Conservation (phyloP, 2,113 vertebrate genomes). For the Tenrec ecaudatus region DNA sequence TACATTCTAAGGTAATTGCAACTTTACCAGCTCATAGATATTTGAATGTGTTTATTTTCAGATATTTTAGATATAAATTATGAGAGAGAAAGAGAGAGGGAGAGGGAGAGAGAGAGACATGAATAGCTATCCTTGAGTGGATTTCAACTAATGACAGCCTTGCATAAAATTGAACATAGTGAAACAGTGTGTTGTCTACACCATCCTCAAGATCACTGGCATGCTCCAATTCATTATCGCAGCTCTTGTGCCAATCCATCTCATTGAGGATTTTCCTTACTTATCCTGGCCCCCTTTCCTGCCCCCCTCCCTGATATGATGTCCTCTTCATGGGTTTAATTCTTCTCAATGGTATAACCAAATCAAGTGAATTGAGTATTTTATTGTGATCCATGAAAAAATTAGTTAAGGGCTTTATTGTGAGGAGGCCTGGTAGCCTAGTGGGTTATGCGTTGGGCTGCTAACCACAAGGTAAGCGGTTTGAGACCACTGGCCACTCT, state of each 20-base stretch:
- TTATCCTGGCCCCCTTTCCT: neutral
- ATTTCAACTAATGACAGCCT: neutral
- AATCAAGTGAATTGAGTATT: neutral
- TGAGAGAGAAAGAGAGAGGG: neutral
- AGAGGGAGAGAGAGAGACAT: too few relatives aligned
- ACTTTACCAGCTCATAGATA: neutral
- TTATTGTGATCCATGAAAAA: neutral
- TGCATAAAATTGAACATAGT: neutral
- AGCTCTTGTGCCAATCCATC: neutral
- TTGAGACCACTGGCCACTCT: too few relatives aligned
- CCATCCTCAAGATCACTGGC: neutral
- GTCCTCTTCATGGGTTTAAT: neutral
- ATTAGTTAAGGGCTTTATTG: too few relatives aligned
- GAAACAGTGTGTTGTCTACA: neutral
- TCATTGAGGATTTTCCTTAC: neutral
- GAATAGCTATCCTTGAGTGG: neutral
- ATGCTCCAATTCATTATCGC: neutral
- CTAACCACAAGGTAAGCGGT: too few relatives aligned
- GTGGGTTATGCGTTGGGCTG: too few relatives aligned
- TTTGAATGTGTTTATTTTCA: neutral
- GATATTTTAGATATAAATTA: constrained; percentile 13
- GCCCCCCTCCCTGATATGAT: neutral
- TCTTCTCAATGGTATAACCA: neutral
- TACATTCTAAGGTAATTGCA: neutral
- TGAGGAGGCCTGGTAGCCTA: too few relatives aligned